Conservation (phyloP, 2,797 vertebrate genomes). For the Phylloscopus collybita region DNA sequence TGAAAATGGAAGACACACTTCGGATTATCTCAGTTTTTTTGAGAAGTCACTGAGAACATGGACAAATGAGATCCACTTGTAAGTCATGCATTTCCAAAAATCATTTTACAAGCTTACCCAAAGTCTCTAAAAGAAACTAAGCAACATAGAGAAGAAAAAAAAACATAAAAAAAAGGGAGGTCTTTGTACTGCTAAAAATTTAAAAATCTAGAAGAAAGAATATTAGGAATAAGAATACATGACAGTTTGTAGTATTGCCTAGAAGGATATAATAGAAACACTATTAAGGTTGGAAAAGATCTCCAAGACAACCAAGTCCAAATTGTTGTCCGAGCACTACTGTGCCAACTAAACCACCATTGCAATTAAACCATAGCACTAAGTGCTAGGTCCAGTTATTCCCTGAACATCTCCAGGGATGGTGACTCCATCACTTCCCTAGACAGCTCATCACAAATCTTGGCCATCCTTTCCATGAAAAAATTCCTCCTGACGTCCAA, state of each 20-base stretch:
- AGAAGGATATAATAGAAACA: neutral
- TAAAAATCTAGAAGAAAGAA: neutral
- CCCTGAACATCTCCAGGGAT: neutral
- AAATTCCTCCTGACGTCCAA: neutral
- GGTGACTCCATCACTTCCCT: neutral
- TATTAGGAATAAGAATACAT: neutral
- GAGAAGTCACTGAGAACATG: neutral
- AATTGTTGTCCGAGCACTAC: neutral
- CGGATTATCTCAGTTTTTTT: rapidly evolving
- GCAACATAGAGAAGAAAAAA: too few relatives aligned
- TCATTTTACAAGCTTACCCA: neutral
- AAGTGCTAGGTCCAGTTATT: neutral
- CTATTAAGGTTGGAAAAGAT: neutral
- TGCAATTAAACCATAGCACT: neutral
- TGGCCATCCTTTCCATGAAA: neutral
- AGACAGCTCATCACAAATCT: neutral
- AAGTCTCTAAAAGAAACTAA: neutral
- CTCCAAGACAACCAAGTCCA: neutral
- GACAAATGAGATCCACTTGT: neutral
- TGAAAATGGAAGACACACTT: neutral
- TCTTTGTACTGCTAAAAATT: neutral
- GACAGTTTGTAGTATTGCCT: neutral
- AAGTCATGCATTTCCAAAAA: neutral
- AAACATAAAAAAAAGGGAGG: too few relatives aligned
- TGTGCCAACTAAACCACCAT: neutral